Evolutionary conservation across 2,113 vertebrate genomes (phyloP), one percentile per base, ranked within the genome.

Genomic region (Marmota flaviventris): DNA sequence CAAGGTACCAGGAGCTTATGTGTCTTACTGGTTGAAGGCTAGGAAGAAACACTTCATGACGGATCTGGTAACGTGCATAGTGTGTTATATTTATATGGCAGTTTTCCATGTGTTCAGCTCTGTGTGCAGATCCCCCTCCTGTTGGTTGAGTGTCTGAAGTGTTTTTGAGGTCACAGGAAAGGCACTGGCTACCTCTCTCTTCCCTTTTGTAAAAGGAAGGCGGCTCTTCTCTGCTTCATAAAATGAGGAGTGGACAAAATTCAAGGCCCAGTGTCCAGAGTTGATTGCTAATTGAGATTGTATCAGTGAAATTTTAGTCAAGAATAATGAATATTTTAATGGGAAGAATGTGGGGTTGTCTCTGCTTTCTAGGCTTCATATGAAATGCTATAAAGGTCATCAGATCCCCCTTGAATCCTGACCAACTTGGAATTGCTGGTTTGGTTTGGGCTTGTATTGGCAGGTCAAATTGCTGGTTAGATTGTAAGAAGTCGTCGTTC

Each of bases 181-280:
- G 73, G 76, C 7, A 0, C 79, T 96, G 88, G 87, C 72, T 83
- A 95, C 97, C 92, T 83, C 78, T 12, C 94, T 94, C 61, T 25
- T 12, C 39, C 37, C 25, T 58, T 48, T 56, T 85, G 5, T 91
- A 3, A 93, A 87, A 97, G 96, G 97, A 97, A 96, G 97, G 53
- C 24, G 94, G 48, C 3, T 98, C 90, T 85, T 1, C 89, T 97
- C 97, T 98, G 98, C 98, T 98, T 98, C 97, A 2, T 94, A 92
- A 83, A 91, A 84, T 94, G 96, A 95, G 39, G 96, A 95, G 39
- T 34, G 94, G 85, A 75, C 2, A 58, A 67, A 85, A 91, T 51
- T 94, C 95, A 58, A 4, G 0, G 96, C 97, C 95, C 93, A 89
- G 97, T 97, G 48, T 91, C 45, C 45, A 45, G 95, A 95, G 76